phyloP scores from a whole-genome alignment of 2,888 invertebrate genomes.

The Coronaproctus castanopsis region DNA sequence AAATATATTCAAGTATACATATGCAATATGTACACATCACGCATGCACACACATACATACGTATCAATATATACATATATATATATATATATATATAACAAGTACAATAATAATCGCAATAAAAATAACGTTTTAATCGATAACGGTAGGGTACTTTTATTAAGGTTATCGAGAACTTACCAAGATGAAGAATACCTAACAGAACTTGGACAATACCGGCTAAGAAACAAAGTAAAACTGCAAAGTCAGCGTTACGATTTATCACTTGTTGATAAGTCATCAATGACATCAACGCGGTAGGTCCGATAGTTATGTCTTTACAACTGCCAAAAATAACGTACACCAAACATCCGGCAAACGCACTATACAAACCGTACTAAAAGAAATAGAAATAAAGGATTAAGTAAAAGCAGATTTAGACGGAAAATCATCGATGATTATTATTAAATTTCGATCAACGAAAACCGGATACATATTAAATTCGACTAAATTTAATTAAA shows the following conservation, averaged over 20 bases:
- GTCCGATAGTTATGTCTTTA: slow-evolving; percentile 70
- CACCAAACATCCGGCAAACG: slow-evolving; percentile 81
- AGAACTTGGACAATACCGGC: slow-evolving; percentile 58
- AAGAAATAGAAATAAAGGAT: slow-evolving; percentile 18
- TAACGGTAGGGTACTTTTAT: no score
- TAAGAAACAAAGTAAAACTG: slow-evolving; percentile 60
- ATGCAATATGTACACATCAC: no score
- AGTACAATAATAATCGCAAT: no score
- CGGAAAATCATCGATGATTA: background rate
- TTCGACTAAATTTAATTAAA: no score
- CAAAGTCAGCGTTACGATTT: slow-evolving; percentile 49
- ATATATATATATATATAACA: no score
- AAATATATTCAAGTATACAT: no score
- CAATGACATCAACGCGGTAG: slow-evolving; percentile 81
- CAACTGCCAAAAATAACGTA: slow-evolving; percentile 78
- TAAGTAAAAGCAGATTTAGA: slow-evolving; percentile 1
- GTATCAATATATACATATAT: no score
- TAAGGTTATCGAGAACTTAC: no score
- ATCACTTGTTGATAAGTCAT: slow-evolving; percentile 66
- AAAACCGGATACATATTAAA: no score
- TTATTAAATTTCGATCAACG: no score
- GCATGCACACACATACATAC: no score
- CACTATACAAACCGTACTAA: slow-evolving; percentile 85
- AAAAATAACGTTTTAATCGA: no score
- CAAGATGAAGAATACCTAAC: slow-evolving; percentile 64